Conservation (phyloP, 2,888 invertebrate genomes). For the Morpho achilles region DNA sequence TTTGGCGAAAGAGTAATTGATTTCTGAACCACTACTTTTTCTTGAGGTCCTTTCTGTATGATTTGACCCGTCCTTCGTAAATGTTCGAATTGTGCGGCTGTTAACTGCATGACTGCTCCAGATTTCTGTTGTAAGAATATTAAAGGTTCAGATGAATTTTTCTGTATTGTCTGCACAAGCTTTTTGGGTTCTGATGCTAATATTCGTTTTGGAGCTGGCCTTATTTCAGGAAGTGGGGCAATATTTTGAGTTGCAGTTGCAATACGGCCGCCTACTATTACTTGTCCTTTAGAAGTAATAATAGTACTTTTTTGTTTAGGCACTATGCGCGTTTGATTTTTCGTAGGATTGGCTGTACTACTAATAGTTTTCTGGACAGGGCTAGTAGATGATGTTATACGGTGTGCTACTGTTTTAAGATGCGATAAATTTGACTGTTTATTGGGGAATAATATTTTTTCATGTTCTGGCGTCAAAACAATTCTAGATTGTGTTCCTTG, state of each 20-base stretch:
- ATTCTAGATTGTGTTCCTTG: conserved; percentile 81
- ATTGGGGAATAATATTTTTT: conserved; percentile 78
- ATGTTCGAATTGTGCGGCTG: conserved; percentile 73
- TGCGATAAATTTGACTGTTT: conserved; percentile 64
- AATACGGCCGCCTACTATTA: conserved; percentile 70
- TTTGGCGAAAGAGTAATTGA: conserved; percentile 45
- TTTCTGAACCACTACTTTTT: conserved; percentile 57
- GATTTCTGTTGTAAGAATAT: conserved; percentile 71
- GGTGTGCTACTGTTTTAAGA: conserved; percentile 58
- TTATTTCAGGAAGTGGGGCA: conserved; percentile 66
- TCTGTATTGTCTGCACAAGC: conserved; percentile 56
- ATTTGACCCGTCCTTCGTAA: conserved; percentile 71
- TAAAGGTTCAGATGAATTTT: conserved; percentile 57
- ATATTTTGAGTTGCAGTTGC: conserved; percentile 65
- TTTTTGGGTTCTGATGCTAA: conserved; percentile 58
- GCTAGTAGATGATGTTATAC: conserved; percentile 46
- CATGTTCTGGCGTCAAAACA: conserved; percentile 80
- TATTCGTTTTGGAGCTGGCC: conserved; percentile 55
- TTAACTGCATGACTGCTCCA: conserved; percentile 70
- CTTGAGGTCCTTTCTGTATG: conserved; percentile 55
- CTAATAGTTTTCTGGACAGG: conserved; percentile 45
- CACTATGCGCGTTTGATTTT: conserved; percentile 56
- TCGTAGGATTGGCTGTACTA: conserved; percentile 38
- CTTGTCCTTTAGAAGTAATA: conserved; percentile 78
- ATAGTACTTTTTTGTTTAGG: conserved; percentile 73